A percentile compares a stretch with the other conserved stretches of the same genome.
Conservation (phyloP, 2,113 vertebrate genomes). For the Pavo muticus region DNA sequence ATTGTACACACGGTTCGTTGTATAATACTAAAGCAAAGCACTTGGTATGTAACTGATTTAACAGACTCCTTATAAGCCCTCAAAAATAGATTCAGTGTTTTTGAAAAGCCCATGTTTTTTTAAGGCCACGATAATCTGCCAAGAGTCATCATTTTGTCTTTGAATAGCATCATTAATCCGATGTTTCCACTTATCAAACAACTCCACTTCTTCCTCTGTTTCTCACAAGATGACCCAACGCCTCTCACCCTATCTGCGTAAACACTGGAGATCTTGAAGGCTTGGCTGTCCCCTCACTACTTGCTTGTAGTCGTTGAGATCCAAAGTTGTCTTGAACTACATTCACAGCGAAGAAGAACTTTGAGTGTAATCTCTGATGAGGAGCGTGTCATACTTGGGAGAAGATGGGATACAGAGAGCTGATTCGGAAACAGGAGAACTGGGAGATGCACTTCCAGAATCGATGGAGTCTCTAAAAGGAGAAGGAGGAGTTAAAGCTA, state of each 20-base stretch:
- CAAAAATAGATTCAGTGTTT: conserved; percentile 79
- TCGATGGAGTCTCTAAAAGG: conserved; percentile 96
- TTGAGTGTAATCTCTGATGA: conserved; percentile 97
- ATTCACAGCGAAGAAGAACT: conserved; percentile 98
- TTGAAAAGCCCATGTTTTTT: conserved; percentile 91
- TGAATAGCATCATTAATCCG: conserved; percentile 66
- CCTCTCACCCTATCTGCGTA: conserved; percentile 44
- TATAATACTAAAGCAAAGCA: conserved; percentile 80
- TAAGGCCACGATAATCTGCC: conserved; percentile 93
- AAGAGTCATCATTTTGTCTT: conserved; percentile 60
- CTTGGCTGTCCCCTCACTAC: conserved; percentile 11
- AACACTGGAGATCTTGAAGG: conserved; percentile 68
- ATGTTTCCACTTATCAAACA: conserved; percentile 32
- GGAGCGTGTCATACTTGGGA: conserved; percentile 91
- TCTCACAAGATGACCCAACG: conserved; percentile 17
- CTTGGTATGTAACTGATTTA: conserved; percentile 77
- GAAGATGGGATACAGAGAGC: conserved; percentile 90
- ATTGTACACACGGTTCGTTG: conserved; percentile 61
- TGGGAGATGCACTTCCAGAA: conserved; percentile 88
- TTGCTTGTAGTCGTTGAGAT: conserved; percentile 36
- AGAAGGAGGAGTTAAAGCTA: conserved; percentile 95
- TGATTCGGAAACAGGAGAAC: conserved; percentile 86
- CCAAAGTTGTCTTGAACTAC: conserved; percentile 27
- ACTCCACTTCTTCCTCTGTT: conserved; percentile 38
- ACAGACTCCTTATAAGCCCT: conserved; percentile 79